Percentiles rank a stretch among this genome's conserved stretches.
Evolutionary conservation across 1,140 invertebrate genomes (phyloP).

Genomic region (Mesaphorura yosii): DNA sequence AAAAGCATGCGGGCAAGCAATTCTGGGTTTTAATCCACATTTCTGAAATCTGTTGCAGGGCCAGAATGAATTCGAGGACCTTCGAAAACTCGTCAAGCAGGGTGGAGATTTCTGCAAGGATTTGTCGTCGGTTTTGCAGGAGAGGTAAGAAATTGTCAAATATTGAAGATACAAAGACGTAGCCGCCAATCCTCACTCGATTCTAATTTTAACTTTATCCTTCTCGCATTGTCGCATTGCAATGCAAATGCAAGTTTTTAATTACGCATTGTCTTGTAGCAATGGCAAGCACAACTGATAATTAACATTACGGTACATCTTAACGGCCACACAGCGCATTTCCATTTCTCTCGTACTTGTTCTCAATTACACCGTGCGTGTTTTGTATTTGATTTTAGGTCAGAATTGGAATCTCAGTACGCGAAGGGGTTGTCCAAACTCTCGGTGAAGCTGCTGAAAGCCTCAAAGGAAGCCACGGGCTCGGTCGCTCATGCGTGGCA

Average conservation of each 20-base stretch:
- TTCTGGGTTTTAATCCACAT: not conserved
- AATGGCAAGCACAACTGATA: not conserved
- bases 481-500: constrained; percentile 80
- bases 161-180: too few species aligned
- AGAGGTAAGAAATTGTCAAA: constrained; percentile 54
- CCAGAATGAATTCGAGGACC: constrained; percentile 83
- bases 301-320: not conserved
- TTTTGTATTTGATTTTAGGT: constrained; percentile 46
- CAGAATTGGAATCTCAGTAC: constrained; percentile 77
- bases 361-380: constrained; percentile 19
- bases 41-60: constrained; percentile 50
- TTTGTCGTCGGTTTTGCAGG: constrained; percentile 70
- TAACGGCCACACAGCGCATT: not conserved
- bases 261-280: not conserved
- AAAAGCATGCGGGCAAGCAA: not conserved
- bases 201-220: not conserved
- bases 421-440: constrained; percentile 79
- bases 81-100: constrained; percentile 80
- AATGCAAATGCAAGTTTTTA: not conserved
- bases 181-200: too few species aligned
- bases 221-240: not conserved
- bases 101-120: constrained; percentile 90
- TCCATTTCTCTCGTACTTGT: not conserved
- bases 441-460: constrained; percentile 69
- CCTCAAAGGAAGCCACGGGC: constrained; percentile 58